phyloP scores from a whole-genome alignment of 2,888 invertebrate genomes.

The Clostera curtula region DNA sequence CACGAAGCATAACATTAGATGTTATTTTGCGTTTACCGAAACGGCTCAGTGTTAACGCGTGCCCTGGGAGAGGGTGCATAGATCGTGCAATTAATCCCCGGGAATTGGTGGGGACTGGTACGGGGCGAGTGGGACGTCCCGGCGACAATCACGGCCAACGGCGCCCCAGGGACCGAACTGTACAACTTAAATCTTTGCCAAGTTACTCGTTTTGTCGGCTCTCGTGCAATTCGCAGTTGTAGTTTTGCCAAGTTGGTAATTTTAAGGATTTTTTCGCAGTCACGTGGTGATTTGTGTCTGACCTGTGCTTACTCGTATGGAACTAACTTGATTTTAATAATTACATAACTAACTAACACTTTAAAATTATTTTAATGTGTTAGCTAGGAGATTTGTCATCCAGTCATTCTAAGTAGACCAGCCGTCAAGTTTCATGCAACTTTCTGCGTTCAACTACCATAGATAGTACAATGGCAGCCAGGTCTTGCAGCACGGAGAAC shows the following conservation, averaged over 20 bases:
- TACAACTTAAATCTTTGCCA: slow-evolving; percentile 70
- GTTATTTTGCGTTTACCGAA: slow-evolving; percentile 61
- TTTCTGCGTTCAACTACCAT: too few relatives aligned
- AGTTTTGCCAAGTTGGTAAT: slow-evolving; percentile 14
- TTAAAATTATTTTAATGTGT: too few relatives aligned
- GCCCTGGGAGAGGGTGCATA: slow-evolving; percentile 57
- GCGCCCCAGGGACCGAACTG: slow-evolving; percentile 55
- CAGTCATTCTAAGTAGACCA: too few relatives aligned
- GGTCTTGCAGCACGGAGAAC: too few relatives aligned
- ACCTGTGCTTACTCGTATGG: too few relatives aligned
- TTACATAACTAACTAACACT: too few relatives aligned
- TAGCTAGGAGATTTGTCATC: too few relatives aligned
- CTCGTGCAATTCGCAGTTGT: slow-evolving; percentile 30
- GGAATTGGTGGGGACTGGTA: slow-evolving; percentile 21
- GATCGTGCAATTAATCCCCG: slow-evolving; percentile 64
- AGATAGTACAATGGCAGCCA: too few relatives aligned
- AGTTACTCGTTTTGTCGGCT: slow-evolving; percentile 32
- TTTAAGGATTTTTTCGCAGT: too few relatives aligned
- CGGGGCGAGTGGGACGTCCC: slow-evolving; percentile 31
- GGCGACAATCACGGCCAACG: slow-evolving; percentile 66
- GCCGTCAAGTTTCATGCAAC: too few relatives aligned
- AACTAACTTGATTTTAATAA: too few relatives aligned
- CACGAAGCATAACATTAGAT: slow-evolving; percentile 56
- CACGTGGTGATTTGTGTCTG: too few relatives aligned
- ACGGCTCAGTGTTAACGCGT: slow-evolving; percentile 55